Percentiles rank a stretch among this genome's conserved stretches.
phyloP scores from a whole-genome alignment of 2,797 vertebrate species.

The Synaphobranchus kaupii region DNA sequence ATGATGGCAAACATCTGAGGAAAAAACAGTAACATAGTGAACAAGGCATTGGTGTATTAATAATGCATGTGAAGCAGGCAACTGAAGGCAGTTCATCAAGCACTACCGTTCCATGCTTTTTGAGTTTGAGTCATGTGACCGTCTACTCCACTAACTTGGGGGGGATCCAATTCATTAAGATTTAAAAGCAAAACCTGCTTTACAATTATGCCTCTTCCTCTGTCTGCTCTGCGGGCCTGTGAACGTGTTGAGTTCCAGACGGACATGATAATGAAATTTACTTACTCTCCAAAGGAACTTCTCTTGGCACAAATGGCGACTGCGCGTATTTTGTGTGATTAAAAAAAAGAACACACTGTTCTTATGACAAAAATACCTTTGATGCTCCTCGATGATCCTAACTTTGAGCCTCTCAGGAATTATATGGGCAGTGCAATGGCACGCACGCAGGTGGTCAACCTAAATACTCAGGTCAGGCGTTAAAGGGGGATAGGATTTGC shows the following conservation, averaged over 20 bases:
- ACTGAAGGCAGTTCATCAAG: constrained; percentile 33
- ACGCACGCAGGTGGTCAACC: neutral
- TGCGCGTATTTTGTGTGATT: constrained; percentile 2
- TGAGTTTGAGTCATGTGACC: neutral
- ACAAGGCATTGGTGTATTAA: neutral
- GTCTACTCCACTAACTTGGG: constrained; percentile 17
- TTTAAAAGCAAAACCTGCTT: constrained; percentile 13
- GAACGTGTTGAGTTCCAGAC: constrained; percentile 16
- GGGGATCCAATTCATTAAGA: constrained; percentile 27
- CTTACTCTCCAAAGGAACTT: neutral
- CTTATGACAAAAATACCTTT: neutral
- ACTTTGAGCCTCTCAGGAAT: neutral
- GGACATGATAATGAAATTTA: constrained; percentile 26
- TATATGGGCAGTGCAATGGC: neutral
- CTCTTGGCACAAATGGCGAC: neutral
- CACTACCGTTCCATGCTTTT: neutral
- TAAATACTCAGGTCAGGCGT: neutral
- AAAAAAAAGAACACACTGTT: neutral
- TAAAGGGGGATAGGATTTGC: constrained; percentile 9
- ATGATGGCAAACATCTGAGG: neutral
- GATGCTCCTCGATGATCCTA: neutral
- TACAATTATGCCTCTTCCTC: neutral
- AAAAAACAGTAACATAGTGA: neutral
- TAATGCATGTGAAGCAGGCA: neutral
- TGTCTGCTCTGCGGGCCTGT: constrained; percentile 11